Evolutionary conservation across 2,888 invertebrate species (phyloP), one percentile per base, ranked within the genome.

Genomic region (Ectobius pallidus): DNA sequence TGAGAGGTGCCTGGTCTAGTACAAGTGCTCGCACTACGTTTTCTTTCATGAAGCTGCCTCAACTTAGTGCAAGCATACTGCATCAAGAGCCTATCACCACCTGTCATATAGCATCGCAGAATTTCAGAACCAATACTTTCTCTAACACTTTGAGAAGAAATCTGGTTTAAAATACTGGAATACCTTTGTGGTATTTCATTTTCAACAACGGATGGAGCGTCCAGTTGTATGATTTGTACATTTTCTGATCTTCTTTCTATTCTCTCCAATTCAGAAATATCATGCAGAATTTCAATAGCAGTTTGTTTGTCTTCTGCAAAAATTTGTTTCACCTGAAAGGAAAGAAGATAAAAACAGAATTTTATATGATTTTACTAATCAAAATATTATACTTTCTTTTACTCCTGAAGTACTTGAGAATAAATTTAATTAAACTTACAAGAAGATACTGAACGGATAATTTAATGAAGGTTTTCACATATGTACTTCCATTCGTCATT

Each of bases 251-350:
- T 22, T 4, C 77, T 32, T 83, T 83, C 79, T 83, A 83, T 73
- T 79, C 80, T 22, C 80, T 78, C 61, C 84, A 71, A 16, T 32
- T 58, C 58, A 25, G 3, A 3, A 58, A 58, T 58, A 75, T 85
- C 85, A 80, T 81, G 84, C 76, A 83, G 82, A 67, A 85, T 83
- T 77, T 85, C 85, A 42, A 80, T 80, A 2, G 83, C 83, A 55
- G 85, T 78, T 73, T 82, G 83, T 71, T 80, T 80, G 75, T 85
- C 84, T 22, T 81, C 82, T n/a, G 82, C 78, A 71, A 85, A 77
- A 32, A 85, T 82, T 39, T 85, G 84, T 63, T 79, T 77, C 18
- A 80, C 76, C 79, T 79, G 72, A 30, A 58, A 22, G 18, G 20
- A 46, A 2, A 6, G 9, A 69, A 73, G 27, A 67, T 34, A 49